Conservation (phyloP, 2,113 vertebrate genomes). For the Chiloscyllium plagiosum region DNA sequence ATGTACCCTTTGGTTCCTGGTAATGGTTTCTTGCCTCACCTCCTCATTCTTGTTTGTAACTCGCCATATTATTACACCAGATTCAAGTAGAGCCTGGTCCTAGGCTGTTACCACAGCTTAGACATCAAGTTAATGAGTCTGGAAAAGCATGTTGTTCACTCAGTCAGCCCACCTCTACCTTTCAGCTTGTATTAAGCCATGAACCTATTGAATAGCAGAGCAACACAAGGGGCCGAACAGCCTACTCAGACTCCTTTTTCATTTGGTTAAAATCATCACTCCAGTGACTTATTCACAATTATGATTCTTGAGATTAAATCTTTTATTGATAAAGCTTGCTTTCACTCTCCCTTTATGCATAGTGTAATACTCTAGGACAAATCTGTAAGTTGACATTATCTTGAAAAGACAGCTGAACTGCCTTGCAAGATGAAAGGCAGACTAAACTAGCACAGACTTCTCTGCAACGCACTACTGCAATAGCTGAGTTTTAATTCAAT, state of each 20-base stretch:
- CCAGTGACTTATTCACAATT: too few relatives aligned
- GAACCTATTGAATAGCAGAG: too few relatives aligned
- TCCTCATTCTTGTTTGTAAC: neutral
- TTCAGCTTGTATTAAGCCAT: too few relatives aligned
- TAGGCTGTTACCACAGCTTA: neutral
- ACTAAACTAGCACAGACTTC: neutral
- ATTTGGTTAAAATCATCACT: too few relatives aligned
- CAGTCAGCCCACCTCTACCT: neutral
- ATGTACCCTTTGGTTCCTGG: neutral
- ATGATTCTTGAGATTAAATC: neutral
- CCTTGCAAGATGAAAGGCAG: neutral
- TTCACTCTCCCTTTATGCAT: neutral
- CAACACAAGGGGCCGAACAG: too few relatives aligned
- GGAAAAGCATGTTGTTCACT: neutral
- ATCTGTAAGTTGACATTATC: neutral
- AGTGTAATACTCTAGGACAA: neutral
- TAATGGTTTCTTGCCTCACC: neutral
- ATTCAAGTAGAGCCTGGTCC: neutral
- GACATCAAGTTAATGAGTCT: neutral
- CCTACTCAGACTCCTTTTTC: too few relatives aligned
- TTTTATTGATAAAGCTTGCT: neutral
- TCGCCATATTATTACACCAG: neutral
- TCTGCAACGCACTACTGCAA: neutral
- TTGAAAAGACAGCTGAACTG: neutral
- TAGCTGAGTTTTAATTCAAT: too few relatives aligned